phyloP scores from a whole-genome alignment of 2,888 invertebrate genomes.

The Apodemia duryi region DNA sequence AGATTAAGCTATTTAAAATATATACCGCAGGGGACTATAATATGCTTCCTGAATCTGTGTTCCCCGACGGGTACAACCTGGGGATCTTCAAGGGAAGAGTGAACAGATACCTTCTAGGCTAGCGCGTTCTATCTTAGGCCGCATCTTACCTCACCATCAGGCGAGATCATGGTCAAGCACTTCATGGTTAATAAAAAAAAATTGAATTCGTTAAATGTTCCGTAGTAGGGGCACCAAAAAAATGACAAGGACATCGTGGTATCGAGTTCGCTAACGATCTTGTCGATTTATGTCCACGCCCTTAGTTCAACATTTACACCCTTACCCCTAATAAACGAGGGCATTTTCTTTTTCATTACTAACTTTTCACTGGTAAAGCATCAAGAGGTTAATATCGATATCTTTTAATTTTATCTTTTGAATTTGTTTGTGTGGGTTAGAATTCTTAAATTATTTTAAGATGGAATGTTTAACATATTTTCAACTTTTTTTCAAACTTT shows the following conservation, averaged over 20 bases:
- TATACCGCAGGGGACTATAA: background rate
- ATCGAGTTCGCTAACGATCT: constrained; percentile 27
- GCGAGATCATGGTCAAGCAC: too few species aligned
- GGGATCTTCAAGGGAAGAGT: too few species aligned
- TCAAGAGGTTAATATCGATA: background rate
- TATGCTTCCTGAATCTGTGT: too few species aligned
- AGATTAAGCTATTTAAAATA: background rate
- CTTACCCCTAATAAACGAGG: constrained; percentile 6
- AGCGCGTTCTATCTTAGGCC: too few species aligned
- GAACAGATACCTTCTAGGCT: too few species aligned
- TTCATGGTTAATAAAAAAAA: too few species aligned
- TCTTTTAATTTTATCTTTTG: background rate
- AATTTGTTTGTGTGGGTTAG: too few species aligned
- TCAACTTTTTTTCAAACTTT: too few species aligned
- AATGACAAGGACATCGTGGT: constrained; percentile 22
- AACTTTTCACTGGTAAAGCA: background rate
- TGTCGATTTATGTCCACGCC: constrained; percentile 27
- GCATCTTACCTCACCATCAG: too few species aligned
- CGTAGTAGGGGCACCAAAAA: constrained; percentile 27
- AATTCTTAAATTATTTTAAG: too few species aligned
- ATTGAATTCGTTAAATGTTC: background rate
- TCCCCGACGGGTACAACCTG: too few species aligned
- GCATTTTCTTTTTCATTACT: constrained; percentile 8
- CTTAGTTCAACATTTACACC: constrained; percentile 8
- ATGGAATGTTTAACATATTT: too few species aligned